Evolutionary conservation across 2,888 invertebrate genomes (phyloP).

Genomic region (Pimpla rufipes): DNA sequence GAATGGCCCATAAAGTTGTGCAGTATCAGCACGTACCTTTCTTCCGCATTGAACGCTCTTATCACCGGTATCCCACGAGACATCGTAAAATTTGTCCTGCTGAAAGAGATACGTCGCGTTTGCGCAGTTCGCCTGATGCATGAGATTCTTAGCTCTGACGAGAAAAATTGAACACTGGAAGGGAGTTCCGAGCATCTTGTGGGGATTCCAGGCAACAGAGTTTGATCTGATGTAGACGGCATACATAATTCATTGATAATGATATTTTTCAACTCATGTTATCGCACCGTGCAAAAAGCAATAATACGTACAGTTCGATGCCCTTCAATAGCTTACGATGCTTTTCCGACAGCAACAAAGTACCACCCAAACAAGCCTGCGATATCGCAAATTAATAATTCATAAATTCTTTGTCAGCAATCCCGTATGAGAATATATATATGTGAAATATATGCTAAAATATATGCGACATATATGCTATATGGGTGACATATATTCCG

Average conservation of each 20-base stretch:
- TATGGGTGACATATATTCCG: no score
- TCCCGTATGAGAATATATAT: neutral
- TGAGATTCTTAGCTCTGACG: conserved; percentile 87
- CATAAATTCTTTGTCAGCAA: neutral
- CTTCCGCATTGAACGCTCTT: conserved; percentile 97
- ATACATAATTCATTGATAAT: neutral
- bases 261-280: no score
- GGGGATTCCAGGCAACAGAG: conserved; percentile 94
- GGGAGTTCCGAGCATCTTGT: conserved; percentile 94
- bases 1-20: conserved; percentile 19
- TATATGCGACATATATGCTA: no score
- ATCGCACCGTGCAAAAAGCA: neutral
- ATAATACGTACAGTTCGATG: conserved; percentile 87
- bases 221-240: conserved; percentile 87
- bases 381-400: conserved; percentile 10
- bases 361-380: conserved; percentile 93
- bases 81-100: conserved; percentile 94
- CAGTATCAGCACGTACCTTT: conserved; percentile 87
- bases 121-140: conserved; percentile 90
- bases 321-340: conserved; percentile 88
- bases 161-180: conserved; percentile 92
- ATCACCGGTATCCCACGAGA: conserved; percentile 92
- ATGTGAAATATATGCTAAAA: no score
- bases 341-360: conserved; percentile 89
- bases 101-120: conserved; percentile 93